These are phyloP conservation scores for Sinhomidia bicolor DNA, from an alignment of 2,888 invertebrate genomes.

Conservation along the genomic window DNA sequence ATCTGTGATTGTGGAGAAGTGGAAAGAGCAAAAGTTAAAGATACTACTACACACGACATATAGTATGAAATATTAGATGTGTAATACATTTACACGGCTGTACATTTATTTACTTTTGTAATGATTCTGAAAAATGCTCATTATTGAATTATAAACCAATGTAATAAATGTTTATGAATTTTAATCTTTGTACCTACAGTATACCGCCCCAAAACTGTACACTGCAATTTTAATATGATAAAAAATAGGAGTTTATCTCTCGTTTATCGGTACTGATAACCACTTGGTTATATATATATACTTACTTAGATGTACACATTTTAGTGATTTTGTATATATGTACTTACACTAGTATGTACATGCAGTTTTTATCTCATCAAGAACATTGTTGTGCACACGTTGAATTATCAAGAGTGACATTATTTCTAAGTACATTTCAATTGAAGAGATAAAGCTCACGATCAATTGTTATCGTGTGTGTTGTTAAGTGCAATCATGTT, in stretches of 20 bases:
- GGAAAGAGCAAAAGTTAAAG: too few species aligned
- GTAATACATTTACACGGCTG: too few species aligned
- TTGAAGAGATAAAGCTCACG: background rate
- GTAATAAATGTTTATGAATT: background rate
- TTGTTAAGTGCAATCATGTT: background rate
- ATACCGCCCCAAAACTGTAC: background rate
- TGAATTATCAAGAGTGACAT: constrained; percentile 22
- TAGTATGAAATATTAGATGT: too few species aligned
- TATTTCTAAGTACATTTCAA: constrained; percentile 20
- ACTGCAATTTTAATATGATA: constrained; percentile 23
- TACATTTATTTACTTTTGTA: too few species aligned
- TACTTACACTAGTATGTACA: background rate
- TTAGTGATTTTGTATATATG: background rate
- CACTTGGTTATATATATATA: too few species aligned
- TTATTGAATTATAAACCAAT: background rate
- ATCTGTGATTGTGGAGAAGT: too few species aligned
- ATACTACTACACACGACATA: too few species aligned
- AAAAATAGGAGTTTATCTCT: background rate
- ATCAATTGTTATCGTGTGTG: background rate
- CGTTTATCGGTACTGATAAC: background rate
- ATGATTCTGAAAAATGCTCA: too few species aligned
- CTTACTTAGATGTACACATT: too few species aligned
- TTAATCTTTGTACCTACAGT: background rate
- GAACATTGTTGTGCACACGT: background rate
- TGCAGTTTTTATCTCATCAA: constrained; percentile 13